Evolutionary conservation across 2,797 vertebrate genomes (phyloP).

Genomic region (Peromyscus attwateri): DNA sequence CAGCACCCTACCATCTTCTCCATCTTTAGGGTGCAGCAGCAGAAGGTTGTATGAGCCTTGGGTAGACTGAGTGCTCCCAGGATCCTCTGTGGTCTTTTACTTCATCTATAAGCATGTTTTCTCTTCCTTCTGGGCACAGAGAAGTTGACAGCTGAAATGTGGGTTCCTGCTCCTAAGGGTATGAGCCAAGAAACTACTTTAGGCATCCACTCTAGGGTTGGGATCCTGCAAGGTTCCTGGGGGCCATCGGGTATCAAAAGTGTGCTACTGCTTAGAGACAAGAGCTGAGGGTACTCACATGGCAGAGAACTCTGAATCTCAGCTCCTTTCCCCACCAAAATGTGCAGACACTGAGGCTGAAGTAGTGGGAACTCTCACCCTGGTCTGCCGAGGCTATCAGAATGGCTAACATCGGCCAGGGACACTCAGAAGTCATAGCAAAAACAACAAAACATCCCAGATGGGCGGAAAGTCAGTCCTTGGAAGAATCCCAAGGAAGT

Average conservation of each 20-base stretch:
- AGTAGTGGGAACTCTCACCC: not conserved
- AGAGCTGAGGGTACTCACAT: not conserved
- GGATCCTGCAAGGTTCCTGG: not conserved
- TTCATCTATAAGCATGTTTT: not conserved
- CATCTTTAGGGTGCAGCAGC: not conserved
- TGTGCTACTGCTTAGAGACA: not conserved
- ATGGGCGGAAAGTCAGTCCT: conserved; percentile 39
- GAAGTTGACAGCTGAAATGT: not conserved
- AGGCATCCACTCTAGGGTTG: not conserved
- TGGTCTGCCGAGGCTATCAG: not conserved
- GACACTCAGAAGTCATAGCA: conserved; percentile 49
- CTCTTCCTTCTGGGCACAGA: not conserved
- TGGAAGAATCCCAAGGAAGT: conserved; percentile 42
- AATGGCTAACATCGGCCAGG: conserved; percentile 18
- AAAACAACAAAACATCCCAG: not conserved
- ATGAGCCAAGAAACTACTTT: not conserved
- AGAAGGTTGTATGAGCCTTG: not conserved
- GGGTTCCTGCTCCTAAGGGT: not conserved
- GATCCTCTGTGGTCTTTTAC: not conserved
- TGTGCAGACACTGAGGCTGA: not conserved
- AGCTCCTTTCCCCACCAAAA: not conserved
- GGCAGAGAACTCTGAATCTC: not conserved
- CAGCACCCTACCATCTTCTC: not conserved
- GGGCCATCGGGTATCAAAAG: not conserved
- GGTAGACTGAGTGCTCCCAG: not conserved